Evolutionary conservation across 2,888 invertebrate species (phyloP), one percentile per base, ranked within the genome.

Genomic region (Yponomeuta plumbellus): DNA sequence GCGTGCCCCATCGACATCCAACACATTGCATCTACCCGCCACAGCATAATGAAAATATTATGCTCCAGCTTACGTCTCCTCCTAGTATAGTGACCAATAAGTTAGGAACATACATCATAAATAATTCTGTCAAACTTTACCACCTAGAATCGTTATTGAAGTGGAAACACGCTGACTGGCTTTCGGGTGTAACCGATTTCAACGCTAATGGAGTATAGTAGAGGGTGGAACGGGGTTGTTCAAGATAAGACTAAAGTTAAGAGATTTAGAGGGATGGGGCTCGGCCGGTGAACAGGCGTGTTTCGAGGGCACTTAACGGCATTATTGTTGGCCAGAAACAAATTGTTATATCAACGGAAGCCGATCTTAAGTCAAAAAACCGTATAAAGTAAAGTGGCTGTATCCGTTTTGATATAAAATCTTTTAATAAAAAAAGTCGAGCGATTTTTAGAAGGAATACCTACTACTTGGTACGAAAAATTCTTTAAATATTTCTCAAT

Each of bases 121-220:
- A 22, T 21, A 23, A 59, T 22, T 6, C 22, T 59, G 20, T 21
- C 21, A 21, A 21, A 57, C 21, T 10, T 57, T 57, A 59, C 23
- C 22, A 59, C 59, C 34, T 26, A 61, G 21, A 20, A 11, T 39
- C n/a, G 39, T 34, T 62, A 62, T 39, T 63, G 44, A 22, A 44
- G 44, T 21, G 40, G 40, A 63, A 63, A 63, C 44, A n/a, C 23
- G 40, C 63, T 63, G 63, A 63, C 21, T 44, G 63, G 40, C 44
- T 20, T 17, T 52, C 4, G 11, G 13, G 2, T 22, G 63, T 22
- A 63, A 63, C 63, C 63, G 63, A 63, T 63, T 40, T 44, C 40
- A 22, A 22, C n/a, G 44, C 63, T 63, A 63, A 63, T 63, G 63
- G 63, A 63, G 11, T 20, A 17, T 22, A 44, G 17, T 58, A 21